Percentiles rank a stretch among this genome's conserved stretches.
Evolutionary conservation across 2,797 vertebrate species (phyloP).

Genomic region (Tapera naevia): DNA sequence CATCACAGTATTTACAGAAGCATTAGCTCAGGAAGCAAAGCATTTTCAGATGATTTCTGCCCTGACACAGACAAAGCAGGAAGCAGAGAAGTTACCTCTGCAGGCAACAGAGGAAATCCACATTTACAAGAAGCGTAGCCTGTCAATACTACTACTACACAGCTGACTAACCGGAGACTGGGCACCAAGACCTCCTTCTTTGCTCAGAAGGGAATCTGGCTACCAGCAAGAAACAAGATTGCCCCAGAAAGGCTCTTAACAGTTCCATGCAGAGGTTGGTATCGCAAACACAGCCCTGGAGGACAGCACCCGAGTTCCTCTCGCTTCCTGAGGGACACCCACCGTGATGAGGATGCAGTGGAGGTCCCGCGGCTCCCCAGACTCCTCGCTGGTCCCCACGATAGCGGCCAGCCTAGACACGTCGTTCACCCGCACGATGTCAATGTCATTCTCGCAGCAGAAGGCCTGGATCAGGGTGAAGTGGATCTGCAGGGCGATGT

Average conservation of each 20-base stretch:
- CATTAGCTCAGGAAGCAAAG: background rate
- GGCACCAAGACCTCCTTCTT: background rate
- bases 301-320: accelerated
- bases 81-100: background rate
- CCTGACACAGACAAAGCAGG: background rate
- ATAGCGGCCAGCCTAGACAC: conserved; percentile 84
- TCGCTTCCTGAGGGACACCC: conserved; percentile 32
- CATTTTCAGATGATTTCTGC: background rate
- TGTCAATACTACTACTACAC: background rate
- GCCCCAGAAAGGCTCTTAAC: accelerated
- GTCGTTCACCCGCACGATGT: conserved; percentile 90
- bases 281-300: accelerated
- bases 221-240: accelerated
- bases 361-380: conserved; percentile 87
- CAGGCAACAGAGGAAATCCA: background rate
- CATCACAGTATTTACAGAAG: conserved; percentile 40
- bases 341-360: conserved; percentile 96
- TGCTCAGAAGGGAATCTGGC: background rate
- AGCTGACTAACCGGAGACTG: accelerated
- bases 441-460: conserved; percentile 96
- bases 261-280: accelerated
- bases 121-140: background rate
- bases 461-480: conserved; percentile 98
- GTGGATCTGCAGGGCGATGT: conserved; percentile 95
- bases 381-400: conserved; percentile 82